phyloP scores from a whole-genome alignment of 2,888 invertebrate genomes.

The Anoplius nigerrimus region DNA sequence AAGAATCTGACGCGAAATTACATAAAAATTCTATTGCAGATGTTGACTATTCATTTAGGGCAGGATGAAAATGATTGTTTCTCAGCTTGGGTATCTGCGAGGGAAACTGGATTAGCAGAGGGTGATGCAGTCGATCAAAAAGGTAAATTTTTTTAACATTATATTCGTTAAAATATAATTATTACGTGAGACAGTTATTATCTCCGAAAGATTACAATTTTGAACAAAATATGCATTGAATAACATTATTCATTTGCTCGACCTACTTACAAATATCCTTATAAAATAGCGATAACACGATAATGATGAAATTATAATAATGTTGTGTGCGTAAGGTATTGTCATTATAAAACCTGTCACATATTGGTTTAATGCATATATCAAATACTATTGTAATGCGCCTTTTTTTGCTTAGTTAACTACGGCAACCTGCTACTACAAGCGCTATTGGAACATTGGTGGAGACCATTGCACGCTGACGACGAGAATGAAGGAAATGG shows the following conservation, averaged over 20 bases:
- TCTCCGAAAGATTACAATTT: no score
- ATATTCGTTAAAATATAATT: neutral
- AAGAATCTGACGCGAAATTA: constrained; percentile 13
- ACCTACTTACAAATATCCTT: no score
- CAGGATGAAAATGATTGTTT: constrained; percentile 99
- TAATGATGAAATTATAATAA: no score
- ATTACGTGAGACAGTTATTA: no score
- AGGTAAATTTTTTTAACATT: constrained; percentile 73
- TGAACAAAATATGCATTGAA: no score
- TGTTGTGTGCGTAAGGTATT: neutral
- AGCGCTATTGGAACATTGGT: constrained; percentile 97
- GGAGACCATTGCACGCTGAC: constrained; percentile 83
- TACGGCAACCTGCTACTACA: constrained; percentile 95
- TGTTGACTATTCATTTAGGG: constrained; percentile 97
- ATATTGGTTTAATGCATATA: neutral
- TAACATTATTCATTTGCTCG: no score
- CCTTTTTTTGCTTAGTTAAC: constrained; percentile 81
- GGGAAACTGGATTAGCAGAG: constrained; percentile 91
- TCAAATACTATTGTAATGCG: neutral
- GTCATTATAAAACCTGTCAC: neutral
- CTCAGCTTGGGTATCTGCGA: constrained; percentile 98
- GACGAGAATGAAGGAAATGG: constrained; percentile 85
- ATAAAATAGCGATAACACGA: no score
- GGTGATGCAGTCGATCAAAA: constrained; percentile 85
- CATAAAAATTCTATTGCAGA: constrained; percentile 76